A percentile compares a stretch with the other conserved stretches of the same genome.
Conservation (phyloP, 2,113 vertebrate genomes). For the Nicator chloris region DNA sequence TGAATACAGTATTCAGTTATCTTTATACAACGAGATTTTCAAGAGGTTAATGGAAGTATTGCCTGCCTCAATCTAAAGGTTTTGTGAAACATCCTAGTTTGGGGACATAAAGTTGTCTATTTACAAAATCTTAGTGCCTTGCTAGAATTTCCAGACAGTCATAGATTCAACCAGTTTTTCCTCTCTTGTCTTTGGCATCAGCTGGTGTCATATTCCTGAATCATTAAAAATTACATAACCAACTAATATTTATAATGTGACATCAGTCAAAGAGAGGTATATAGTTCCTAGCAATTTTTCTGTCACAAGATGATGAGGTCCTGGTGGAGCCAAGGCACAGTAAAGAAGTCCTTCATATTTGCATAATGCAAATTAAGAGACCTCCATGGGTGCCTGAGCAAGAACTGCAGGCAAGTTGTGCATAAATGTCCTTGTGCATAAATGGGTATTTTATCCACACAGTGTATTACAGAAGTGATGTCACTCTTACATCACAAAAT, state of each 20-base stretch:
- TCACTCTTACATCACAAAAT: not conserved
- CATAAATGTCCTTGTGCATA: not conserved
- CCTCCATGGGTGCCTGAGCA: not conserved
- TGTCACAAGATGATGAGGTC: not conserved
- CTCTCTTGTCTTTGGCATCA: not conserved
- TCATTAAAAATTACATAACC: not conserved
- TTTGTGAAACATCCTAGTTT: not conserved
- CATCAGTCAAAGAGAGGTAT: not conserved
- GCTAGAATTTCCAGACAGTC: not conserved
- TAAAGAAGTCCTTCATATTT: not conserved
- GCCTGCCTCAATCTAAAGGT: not conserved
- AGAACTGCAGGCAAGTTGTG: not conserved
- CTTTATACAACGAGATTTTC: not conserved
- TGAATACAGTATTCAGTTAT: not conserved
- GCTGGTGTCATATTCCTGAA: not conserved
- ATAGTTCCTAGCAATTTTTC: not conserved
- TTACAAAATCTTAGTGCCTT: not conserved
- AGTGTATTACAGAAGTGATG: not conserved
- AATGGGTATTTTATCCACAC: too few relatives aligned
- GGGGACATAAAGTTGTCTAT: not conserved
- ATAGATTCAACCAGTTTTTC: not conserved
- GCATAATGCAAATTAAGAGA: not conserved
- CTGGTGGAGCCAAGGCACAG: not conserved
- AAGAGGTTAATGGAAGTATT: not conserved
- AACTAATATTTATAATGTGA: not conserved